A percentile compares a stretch with the other conserved stretches of the same genome.
These are phyloP conservation scores for Athalia circularis DNA, from an alignment of 2,888 invertebrate genomes.

Conservation along the genomic window DNA sequence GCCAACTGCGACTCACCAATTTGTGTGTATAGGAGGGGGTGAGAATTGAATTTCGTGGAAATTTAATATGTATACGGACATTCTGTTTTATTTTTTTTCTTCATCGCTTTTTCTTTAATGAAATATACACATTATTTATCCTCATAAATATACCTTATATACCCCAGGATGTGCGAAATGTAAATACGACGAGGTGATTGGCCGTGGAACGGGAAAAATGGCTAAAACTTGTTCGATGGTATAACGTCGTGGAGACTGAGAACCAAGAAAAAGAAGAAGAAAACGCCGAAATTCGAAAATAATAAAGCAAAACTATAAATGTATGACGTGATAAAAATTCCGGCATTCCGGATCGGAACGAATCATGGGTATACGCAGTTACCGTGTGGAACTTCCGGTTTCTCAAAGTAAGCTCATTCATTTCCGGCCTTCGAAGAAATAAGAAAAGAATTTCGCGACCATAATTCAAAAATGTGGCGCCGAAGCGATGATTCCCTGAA, in stretches of 20 bases:
- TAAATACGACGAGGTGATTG: constrained; percentile 24
- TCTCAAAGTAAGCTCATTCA: too few relatives aligned
- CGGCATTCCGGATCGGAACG: too few relatives aligned
- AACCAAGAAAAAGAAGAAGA: not conserved
- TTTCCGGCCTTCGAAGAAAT: too few relatives aligned
- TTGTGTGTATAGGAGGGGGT: not conserved
- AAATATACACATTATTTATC: not conserved
- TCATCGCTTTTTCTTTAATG: too few relatives aligned
- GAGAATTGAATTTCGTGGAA: not conserved
- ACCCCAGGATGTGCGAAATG: not conserved
- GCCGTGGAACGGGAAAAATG: not conserved
- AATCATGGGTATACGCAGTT: too few relatives aligned
- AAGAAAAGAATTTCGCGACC: too few relatives aligned
- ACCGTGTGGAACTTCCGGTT: too few relatives aligned
- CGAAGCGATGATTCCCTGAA: too few relatives aligned
- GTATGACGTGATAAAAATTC: not conserved
- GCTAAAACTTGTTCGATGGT: not conserved
- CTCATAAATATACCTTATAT: not conserved
- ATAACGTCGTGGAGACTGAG: not conserved
- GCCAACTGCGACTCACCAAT: constrained; percentile 38
- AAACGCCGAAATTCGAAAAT: not conserved
- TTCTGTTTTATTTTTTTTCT: too few relatives aligned
- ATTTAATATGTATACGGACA: too few relatives aligned
- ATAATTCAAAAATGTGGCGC: too few relatives aligned
- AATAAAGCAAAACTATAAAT: not conserved